Percentiles rank a stretch among this genome's conserved stretches.
Evolutionary conservation across 2,888 invertebrate species (phyloP).

Genomic region (Brachypterus glaber): DNA sequence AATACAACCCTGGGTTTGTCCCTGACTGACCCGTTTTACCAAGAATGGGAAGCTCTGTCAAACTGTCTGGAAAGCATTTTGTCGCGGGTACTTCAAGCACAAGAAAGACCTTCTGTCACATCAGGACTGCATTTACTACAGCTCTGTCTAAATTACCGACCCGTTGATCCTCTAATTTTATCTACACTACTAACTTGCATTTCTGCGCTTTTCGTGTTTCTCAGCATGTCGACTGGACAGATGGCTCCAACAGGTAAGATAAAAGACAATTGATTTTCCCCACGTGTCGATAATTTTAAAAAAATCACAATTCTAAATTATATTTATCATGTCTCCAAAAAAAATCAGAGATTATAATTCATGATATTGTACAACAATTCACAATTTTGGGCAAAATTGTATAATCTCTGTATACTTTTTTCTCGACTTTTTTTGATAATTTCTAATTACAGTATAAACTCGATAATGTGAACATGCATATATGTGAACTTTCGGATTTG

Average conservation of each 20-base stretch:
- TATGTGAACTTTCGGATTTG: no score
- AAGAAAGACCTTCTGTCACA: slow-evolving; percentile 64
- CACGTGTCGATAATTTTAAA: no score
- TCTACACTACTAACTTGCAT: slow-evolving; percentile 84
- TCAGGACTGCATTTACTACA: slow-evolving; percentile 69
- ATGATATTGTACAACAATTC: no score
- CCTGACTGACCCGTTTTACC: slow-evolving; percentile 56
- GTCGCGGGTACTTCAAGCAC: slow-evolving; percentile 62
- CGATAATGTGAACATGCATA: no score
- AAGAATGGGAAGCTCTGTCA: slow-evolving; percentile 79
- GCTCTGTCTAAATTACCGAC: slow-evolving; percentile 65
- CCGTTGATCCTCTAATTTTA: slow-evolving; percentile 69
- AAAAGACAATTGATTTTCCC: no score
- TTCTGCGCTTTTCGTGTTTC: slow-evolving; percentile 83
- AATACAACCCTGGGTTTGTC: slow-evolving; percentile 36
- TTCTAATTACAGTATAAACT: no score
- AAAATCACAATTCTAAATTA: no score
- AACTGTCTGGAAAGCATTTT: slow-evolving; percentile 74
- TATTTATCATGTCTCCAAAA: no score
- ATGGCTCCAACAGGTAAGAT: slow-evolving; percentile 44
- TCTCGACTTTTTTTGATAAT: no score
- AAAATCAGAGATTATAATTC: no score
- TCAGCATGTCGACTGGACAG: slow-evolving; percentile 78
- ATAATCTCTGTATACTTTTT: no score
- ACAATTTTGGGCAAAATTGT: no score